Base-by-base conservation (phyloP, 2,113 vertebrate species). In the Atlantisia rogersi region DNA sequence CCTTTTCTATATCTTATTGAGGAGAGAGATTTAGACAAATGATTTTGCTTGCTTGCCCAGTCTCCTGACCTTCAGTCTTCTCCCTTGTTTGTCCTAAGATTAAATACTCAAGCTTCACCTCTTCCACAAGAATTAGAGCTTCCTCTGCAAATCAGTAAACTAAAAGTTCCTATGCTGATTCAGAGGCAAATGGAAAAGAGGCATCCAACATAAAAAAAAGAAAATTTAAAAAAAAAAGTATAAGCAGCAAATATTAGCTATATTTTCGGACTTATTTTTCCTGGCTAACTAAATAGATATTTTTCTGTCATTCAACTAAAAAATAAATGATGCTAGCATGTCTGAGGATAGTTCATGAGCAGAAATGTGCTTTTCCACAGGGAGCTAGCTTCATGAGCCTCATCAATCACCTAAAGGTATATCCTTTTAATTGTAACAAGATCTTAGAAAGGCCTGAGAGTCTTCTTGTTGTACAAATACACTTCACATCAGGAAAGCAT, bases 361-460 rank as follows among this genome's bases (percentile, higher is more conserved):
- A 92, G 70, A 93, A 93, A 82, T 17, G 6, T 29, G 37, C 11
- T 64, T 69, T 21, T 59, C 35, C 55, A 19, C 56, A 70, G 75
- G 58, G 48, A 95, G 12, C 5, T 42, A 82, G 31, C 44, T 78
- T 91, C 67, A 67, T 46, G 32, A 76, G 25, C 26, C 21, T 35
- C 32, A 60, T 56, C 46, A 76, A 21, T 92, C 78, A 91, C 48
- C 40, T 75, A 35, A 64, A 94, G 28, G 12, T 62, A 44, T 65
- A 74, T 56, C 59, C 22, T 93, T 96, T 78, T 92, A 96, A 91
- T 96, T 87, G 55, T 59, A 88, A 63, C 29, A 82, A 87, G 77
- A 40, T 62, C 60, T 86, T 75, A 52, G 59, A 88, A 90, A 77
- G 24, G 17, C 55, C 59, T 89, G 73, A 85, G 56, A 55, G 44